A percentile compares a stretch with the other conserved stretches of the same genome.
These are phyloP conservation scores for Zosterops japonicus DNA, from an alignment of 2,113 vertebrate genomes.

Conservation along the genomic window DNA sequence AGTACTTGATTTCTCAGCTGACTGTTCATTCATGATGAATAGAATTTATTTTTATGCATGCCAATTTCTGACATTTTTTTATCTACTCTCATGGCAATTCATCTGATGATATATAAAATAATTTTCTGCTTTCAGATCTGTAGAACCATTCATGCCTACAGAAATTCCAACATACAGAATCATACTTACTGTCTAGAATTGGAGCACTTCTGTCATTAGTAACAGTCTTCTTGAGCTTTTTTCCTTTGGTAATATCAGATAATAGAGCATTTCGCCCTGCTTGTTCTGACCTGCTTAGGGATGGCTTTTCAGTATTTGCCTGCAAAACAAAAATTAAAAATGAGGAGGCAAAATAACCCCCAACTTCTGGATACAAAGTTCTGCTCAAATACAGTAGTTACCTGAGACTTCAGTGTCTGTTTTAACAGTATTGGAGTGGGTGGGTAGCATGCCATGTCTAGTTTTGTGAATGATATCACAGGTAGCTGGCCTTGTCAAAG, in stretches of 20 bases:
- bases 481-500: not conserved
- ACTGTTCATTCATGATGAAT: not conserved
- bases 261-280: constrained; percentile 87
- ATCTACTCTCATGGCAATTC: not conserved
- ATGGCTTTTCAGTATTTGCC: constrained; percentile 91
- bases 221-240: constrained; percentile 90
- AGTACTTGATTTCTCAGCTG: not conserved
- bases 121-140: not conserved
- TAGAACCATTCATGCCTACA: not conserved
- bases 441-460: not conserved
- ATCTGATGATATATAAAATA: not conserved
- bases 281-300: constrained; percentile 80
- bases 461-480: not conserved
- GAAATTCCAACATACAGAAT: not conserved
- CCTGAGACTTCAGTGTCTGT: not conserved
- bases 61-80: not conserved
- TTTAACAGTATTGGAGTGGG: not conserved
- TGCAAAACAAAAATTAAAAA: constrained; percentile 67
- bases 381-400: not conserved
- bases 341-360: not conserved
- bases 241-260: constrained; percentile 88
- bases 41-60: not conserved
- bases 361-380: not conserved
- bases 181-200: constrained; percentile 86
- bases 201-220: constrained; percentile 95